Base-by-base conservation (phyloP, 2,797 vertebrate genomes). In the Muraenolepis orangiensis region DNA sequence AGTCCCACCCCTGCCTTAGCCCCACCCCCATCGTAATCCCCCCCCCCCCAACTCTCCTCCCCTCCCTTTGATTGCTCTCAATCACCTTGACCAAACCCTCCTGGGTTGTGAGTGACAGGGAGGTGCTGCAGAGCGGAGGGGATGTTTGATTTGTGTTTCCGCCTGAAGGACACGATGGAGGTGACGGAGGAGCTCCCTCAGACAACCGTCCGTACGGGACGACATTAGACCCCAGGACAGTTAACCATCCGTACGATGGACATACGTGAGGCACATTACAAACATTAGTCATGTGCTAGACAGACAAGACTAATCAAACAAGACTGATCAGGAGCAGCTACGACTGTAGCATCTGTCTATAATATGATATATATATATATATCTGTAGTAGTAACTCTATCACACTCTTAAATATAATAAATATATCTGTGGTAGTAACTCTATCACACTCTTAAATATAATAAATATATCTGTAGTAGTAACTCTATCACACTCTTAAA, bases 41-140 rank as follows among this genome's bases (percentile, higher is more conserved):
- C n/a, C n/a, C n/a, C 0, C 57, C 57, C 57, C 13, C 40, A 46
- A 18, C 40, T 46, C 40, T 16, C 13, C 40, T 46, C n/a, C 57
- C 57, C 51, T 61, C 23, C 57, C 23, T 61, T 23, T 26, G 51
- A 26, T 61, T 61, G 57, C 23, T 61, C 57, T 61, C 11, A 61
- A 26, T 26, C 57, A 23, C 23, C 10, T 23, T 8, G 51, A 11
- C n/a, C 57, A n/a, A n/a, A 14, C 57, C 57, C 57, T 26, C n/a
- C 57, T 12, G n/a, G 51, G 57, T 10, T 12, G 57, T 61, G 57
- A 61, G 57, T 61, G 57, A 61, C 57, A 61, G n/a, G 23, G n/a
- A 61, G 57, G n/a, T 61, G 57, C n/a, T 61, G 57, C 71, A 61
- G 57, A 61, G 57, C 26, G 57, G n/a, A n/a, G 57, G 57, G 57